A percentile compares a stretch with the other conserved stretches of the same genome.
Conservation (phyloP, 2,888 invertebrate genomes). For the Trichopria drosophilae region DNA sequence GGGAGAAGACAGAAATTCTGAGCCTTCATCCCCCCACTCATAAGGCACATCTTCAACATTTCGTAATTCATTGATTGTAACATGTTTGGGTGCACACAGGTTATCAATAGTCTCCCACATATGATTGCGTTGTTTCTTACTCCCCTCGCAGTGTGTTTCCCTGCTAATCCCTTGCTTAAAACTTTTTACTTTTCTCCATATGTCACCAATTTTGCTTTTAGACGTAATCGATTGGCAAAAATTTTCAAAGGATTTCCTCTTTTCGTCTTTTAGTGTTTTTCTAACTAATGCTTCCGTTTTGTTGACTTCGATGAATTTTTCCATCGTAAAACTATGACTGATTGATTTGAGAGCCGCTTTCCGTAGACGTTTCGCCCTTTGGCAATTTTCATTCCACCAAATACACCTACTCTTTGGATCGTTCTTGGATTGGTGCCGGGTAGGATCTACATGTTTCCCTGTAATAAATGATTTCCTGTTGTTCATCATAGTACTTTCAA, state of each 20-base stretch:
- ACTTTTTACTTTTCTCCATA: conserved; percentile 15
- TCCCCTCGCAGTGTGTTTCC: too few relatives aligned
- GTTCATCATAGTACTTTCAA: too few relatives aligned
- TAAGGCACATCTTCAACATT: not conserved
- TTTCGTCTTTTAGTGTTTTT: conserved; percentile 18
- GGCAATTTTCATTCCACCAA: conserved; percentile 25
- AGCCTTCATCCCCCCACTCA: too few relatives aligned
- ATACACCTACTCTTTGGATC: conserved; percentile 11
- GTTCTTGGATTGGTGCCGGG: too few relatives aligned
- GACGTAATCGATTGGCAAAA: conserved; percentile 8
- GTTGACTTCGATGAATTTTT: conserved; percentile 16
- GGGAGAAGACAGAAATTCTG: too few relatives aligned
- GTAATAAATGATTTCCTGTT: too few relatives aligned
- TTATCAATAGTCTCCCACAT: conserved; percentile 7
- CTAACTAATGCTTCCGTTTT: conserved; percentile 13
- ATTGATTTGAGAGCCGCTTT: conserved; percentile 15
- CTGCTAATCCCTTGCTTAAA: too few relatives aligned
- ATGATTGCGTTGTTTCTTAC: conserved; percentile 2
- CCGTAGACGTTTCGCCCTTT: conserved; percentile 9
- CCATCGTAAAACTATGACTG: conserved; percentile 7
- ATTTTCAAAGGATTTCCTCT: conserved; percentile 5
- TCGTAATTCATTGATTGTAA: not conserved
- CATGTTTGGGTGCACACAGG: conserved; percentile 1
- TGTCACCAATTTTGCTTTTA: conserved; percentile 2
- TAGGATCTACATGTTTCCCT: too few relatives aligned